Percentiles rank a stretch among this genome's conserved stretches.
Conservation (phyloP, 2,797 vertebrate species). For the Meriones psammophilus region DNA sequence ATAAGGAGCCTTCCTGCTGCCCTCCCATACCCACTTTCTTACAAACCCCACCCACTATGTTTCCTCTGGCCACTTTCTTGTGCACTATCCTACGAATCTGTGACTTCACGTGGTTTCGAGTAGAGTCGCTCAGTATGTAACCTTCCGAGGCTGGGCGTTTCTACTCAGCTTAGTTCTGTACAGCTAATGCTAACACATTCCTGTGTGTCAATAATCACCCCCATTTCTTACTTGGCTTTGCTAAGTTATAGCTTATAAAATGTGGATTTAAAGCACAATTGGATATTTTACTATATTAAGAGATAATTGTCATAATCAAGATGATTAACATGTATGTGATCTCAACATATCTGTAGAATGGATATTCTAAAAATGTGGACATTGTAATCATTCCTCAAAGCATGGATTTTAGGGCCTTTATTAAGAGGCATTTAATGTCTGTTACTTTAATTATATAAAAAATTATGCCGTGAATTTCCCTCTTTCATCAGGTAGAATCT, state of each 20-base stretch:
- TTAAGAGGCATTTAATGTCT: constrained; percentile 69
- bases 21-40: not conserved
- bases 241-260: not conserved
- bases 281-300: not conserved
- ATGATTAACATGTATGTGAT: not conserved
- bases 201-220: not conserved
- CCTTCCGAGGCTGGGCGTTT: not conserved
- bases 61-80: not conserved
- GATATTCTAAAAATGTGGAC: not conserved
- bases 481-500: constrained; percentile 77
- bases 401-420: constrained; percentile 9
- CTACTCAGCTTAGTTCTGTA: not conserved
- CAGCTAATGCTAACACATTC: not conserved
- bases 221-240: not conserved
- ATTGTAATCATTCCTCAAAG: not conserved
- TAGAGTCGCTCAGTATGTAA: not conserved
- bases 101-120: constrained; percentile 2
- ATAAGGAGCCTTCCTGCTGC: not conserved
- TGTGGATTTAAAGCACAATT: not conserved
- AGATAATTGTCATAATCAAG: not conserved
- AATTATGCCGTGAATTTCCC: constrained; percentile 58
- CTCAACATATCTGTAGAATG: not conserved
- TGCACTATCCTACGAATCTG: not conserved
- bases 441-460: constrained; percentile 62
- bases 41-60: not conserved